Base-by-base conservation (phyloP, 1,140 invertebrate genomes). In the Elymnias hypermnestra region DNA sequence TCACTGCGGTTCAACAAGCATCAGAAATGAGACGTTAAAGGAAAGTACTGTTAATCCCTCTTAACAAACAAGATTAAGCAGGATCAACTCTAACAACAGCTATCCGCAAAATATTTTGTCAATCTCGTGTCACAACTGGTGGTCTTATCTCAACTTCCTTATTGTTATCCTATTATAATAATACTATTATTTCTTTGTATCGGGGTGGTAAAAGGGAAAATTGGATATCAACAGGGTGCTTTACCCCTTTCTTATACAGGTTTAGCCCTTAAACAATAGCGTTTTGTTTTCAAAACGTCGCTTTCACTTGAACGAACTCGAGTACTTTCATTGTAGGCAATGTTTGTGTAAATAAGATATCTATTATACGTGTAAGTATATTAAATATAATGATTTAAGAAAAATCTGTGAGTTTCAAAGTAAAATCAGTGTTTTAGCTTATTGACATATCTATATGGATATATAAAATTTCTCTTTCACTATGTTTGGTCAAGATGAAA, bases 91-190 rank as follows among this genome's bases (percentile, higher is more conserved):
- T 61, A 69, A 73, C 62, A 74, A 69, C 74, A 50, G 56, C 13
- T 53, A 43, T 59, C 48, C 39, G 47, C 71, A 70, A 81, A 83
- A 84, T 82, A 82, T 82, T 84, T 82, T 74, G 77, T 71, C 74
- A 78, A 83, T 65, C 70, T 62, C 39, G 31, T 60, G 54, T 63
- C 73, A 68, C 67, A 62, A 68, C 46, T 72, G 72, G 73, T 82
- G 77, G 77, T 79, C 72, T 67, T 48, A 78, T 69, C 57, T 23
- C 33, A 41, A 39, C 52, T 53, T 57, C 35, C 39, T 59, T 25
- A 52, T 60, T 63, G 33, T 36, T 18, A 17, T 9, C 14, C 4
- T 5, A 19, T 17, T 36, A n/a, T n/a, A 19, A 21, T 65, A 55
- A 31, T 22, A 50, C 57, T 52, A 69, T 51, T 64, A 63, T 69